These are phyloP conservation scores for Sesia apiformis DNA, from an alignment of 2,888 invertebrate species.

Conservation along the genomic window DNA sequence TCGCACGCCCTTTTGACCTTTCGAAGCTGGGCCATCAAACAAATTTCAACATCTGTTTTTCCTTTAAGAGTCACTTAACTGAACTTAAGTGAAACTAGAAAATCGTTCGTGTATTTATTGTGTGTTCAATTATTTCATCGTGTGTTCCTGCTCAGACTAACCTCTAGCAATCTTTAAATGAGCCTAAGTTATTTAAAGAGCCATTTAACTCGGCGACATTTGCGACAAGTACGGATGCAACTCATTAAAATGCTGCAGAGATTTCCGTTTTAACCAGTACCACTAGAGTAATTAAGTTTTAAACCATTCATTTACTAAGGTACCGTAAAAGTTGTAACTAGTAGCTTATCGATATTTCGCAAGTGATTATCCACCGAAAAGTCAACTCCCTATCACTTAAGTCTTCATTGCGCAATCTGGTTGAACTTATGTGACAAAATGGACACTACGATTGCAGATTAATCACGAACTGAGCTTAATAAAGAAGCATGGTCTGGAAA, in stretches of 20 bases:
- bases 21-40: slow-evolving; percentile 12
- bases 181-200: slow-evolving; percentile 10
- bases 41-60: slow-evolving; percentile 16
- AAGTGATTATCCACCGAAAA: not conserved
- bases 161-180: not conserved
- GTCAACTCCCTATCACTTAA: not conserved
- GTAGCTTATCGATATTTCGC: not conserved
- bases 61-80: not conserved
- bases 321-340: not conserved
- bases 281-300: slow-evolving; percentile 23
- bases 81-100: not conserved
- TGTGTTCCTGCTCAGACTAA: not conserved
- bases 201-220: slow-evolving; percentile 18
- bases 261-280: slow-evolving; percentile 64
- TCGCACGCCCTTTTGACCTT: slow-evolving; percentile 22
- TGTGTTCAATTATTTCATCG: no score
- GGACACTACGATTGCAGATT: slow-evolving; percentile 15
- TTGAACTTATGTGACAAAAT: slow-evolving; percentile 9
- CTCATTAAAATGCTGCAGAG: slow-evolving; percentile 57
- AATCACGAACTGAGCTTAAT: slow-evolving; percentile 20
- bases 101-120: no score
- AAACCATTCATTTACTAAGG: slow-evolving; percentile 13
- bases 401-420: slow-evolving; percentile 10
- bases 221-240: slow-evolving; percentile 52
- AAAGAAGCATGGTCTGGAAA: slow-evolving; percentile 18